A percentile compares a stretch with the other conserved stretches of the same genome.
Conservation (phyloP, 1,140 invertebrate genomes). For the Coelopa frigida region DNA sequence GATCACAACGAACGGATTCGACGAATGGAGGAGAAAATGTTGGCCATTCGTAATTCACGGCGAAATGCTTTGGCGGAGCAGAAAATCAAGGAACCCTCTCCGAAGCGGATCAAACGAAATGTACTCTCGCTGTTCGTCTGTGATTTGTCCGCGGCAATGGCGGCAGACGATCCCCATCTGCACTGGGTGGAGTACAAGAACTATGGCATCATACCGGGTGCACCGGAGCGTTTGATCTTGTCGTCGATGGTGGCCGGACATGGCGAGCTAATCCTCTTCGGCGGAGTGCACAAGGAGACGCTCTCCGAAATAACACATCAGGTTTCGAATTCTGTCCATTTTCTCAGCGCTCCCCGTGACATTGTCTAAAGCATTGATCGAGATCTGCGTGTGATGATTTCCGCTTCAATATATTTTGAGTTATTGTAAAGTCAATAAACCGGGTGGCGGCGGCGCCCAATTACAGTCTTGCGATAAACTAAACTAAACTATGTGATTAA, state of each 20-base stretch:
- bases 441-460: too few relatives aligned
- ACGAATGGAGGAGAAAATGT: conserved; percentile 44
- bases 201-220: conserved; percentile 52
- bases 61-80: conserved; percentile 23
- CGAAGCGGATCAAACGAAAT: conserved; percentile 51
- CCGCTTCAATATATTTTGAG: background rate
- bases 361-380: conserved; percentile 55
- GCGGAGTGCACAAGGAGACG: conserved; percentile 78
- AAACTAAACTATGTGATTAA: too few relatives aligned
- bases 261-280: conserved; percentile 90
- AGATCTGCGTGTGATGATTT: background rate
- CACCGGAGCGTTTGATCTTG: conserved; percentile 82
- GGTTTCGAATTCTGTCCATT: conserved; percentile 74
- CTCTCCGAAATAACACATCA: conserved; percentile 50
- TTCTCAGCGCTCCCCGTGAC: conserved; percentile 66
- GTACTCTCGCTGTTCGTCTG: conserved; percentile 77
- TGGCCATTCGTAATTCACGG: conserved; percentile 36
- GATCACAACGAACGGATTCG: conserved; percentile 42
- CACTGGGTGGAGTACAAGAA: conserved; percentile 69
- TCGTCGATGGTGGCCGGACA: conserved; percentile 84
- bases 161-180: conserved; percentile 57
- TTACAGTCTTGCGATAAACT: too few relatives aligned
- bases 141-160: conserved; percentile 64
- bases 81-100: conserved; percentile 34
- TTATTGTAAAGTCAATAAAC: background rate